Conservation (phyloP, 2,113 vertebrate species). For the Cyprinus carpio region DNA sequence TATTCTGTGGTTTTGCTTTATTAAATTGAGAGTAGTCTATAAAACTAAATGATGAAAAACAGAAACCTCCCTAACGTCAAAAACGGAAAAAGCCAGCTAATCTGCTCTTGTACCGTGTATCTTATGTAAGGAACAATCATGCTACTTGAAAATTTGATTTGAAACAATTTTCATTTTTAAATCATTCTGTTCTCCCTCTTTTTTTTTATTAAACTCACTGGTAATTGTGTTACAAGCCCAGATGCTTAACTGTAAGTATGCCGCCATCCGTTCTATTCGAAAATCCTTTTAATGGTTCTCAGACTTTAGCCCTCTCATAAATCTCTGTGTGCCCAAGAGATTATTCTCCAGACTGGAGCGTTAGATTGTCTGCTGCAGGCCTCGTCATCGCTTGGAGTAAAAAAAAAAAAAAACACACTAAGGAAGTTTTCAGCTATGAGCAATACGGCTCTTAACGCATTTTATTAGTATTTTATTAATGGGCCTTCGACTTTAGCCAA, state of each 20-base stretch:
- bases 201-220: constrained; percentile 24
- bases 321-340: constrained; percentile 42
- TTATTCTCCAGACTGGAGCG: constrained; percentile 33
- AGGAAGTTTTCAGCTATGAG: neutral
- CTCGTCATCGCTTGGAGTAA: neutral
- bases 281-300: constrained; percentile 44
- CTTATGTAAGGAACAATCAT: neutral
- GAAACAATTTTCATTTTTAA: constrained; percentile 30
- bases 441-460: neutral
- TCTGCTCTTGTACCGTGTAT: neutral
- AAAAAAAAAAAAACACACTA: neutral
- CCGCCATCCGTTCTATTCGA: constrained; percentile 22
- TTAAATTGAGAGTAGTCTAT: constrained; percentile 27
- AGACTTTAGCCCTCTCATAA: constrained; percentile 40
- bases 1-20: constrained; percentile 36
- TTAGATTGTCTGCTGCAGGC: constrained; percentile 35
- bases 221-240: constrained; percentile 36
- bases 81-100: neutral
- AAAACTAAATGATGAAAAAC: constrained; percentile 15
- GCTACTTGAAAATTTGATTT: constrained; percentile 3
- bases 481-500: constrained; percentile 1
- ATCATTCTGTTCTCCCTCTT: neutral
- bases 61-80: constrained; percentile 13
- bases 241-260: constrained; percentile 31
- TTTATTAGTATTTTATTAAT: constrained; percentile 35